Evolutionary conservation across 2,797 vertebrate species (phyloP), one percentile per base, ranked within the genome.

Genomic region (Trematocara caparti): DNA sequence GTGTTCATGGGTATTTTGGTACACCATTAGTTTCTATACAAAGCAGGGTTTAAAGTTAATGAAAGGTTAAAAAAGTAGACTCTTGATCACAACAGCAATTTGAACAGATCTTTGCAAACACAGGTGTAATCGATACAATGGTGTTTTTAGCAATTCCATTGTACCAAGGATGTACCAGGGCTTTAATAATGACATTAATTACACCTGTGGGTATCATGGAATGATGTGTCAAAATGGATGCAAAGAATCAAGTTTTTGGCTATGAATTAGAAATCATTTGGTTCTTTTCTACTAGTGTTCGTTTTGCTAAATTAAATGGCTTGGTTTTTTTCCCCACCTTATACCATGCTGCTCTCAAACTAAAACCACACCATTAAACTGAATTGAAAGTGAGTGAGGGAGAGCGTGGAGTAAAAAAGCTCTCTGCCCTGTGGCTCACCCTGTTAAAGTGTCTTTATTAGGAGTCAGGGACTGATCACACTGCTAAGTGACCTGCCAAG

Each of bases 391-490:
- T 95, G 96, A 88, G 75, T 36, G 64, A 83, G 79, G 10, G 38
- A 64, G 36, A 24, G 21, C 11, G 6, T 6, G 9, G 55, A 15
- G 30, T 43, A 53, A 95, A 94, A 53, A 95, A 94, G 95, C 94
- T 95, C 94, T 94, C 91, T 97, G 97, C 96, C 95, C 96, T 96
- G 94, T 95, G 96, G 95, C 96, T 97, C 96, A 97, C 96, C 96
- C 96, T 97, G 95, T 97, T 95, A 97, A 97, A 96, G 96, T 97
- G 97, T 97, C 97, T 98, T 97, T 98, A 98, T 98, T 98, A 97
- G 97, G 97, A 98, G 97, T 99, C 97, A 97, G 97, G 97, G 97
- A 97, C 97, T 97, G 97, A 98, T 99, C 98, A 98, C 97, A 97
- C 96, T 97, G 96, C 97, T 96, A 96, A 97, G 97, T 98, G 98